Percentiles rank a stretch among this genome's conserved stretches.
Conservation (phyloP, 2,113 vertebrate species). For the Cromileptes altivelis region DNA sequence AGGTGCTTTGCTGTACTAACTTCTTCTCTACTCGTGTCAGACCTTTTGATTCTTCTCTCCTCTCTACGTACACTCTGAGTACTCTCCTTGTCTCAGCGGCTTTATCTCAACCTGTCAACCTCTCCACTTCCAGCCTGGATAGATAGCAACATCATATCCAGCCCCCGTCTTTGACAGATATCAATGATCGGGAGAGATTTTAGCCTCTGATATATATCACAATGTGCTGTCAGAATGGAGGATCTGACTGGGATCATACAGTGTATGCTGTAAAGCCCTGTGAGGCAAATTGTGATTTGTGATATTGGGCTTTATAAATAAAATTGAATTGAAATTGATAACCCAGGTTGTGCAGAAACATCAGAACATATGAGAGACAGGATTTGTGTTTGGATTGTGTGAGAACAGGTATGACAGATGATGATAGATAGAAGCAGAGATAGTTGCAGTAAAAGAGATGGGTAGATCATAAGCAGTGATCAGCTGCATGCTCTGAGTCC, state of each 20-base stretch:
- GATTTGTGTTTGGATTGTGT: constrained; percentile 7
- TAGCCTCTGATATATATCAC: constrained; percentile 20
- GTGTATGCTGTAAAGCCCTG: too few species aligned
- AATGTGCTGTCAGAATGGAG: constrained; percentile 2
- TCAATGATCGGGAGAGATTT: constrained; percentile 19
- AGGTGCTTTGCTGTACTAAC: background rate
- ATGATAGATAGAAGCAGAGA: constrained; percentile 9
- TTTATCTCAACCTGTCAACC: constrained; percentile 35
- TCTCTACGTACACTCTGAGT: background rate
- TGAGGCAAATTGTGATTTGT: too few species aligned
- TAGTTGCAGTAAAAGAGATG: background rate
- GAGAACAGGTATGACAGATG: background rate
- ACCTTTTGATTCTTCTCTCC: background rate
- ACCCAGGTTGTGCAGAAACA: constrained; percentile 6
- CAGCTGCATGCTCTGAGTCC: constrained; percentile 39
- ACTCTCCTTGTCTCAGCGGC: background rate
- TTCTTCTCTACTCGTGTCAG: background rate
- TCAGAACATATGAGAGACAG: background rate
- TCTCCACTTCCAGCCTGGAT: background rate
- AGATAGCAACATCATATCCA: constrained; percentile 28
- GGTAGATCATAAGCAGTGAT: background rate
- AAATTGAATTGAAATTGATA: too few species aligned
- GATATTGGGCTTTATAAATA: too few species aligned
- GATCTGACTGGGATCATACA: constrained; percentile 19
- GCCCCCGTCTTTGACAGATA: constrained; percentile 27